Evolutionary conservation across 64 coral and sea anemone genomes (phyloP).

Genomic region (Actinia equina): DNA sequence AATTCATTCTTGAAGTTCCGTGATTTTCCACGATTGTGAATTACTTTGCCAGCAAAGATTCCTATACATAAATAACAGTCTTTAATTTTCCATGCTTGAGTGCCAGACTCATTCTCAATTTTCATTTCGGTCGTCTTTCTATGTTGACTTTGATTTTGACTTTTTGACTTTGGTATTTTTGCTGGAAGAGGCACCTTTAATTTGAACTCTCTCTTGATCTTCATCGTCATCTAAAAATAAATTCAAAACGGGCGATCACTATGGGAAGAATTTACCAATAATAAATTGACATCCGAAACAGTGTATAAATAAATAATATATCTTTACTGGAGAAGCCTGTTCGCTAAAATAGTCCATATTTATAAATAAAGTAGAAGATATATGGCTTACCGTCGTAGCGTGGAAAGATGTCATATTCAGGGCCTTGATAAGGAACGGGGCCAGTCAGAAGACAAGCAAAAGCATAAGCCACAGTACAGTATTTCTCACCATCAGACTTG

Average conservation of each 20-base stretch:
- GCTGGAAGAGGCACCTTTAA: background rate
- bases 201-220: background rate
- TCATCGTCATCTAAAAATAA: background rate
- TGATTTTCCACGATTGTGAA: background rate
- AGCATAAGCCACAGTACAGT: constrained; percentile 34
- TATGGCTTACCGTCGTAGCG: constrained; percentile 12
- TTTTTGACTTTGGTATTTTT: background rate
- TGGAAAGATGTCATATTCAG: constrained; percentile 46
- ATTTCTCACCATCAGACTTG: constrained; percentile 39
- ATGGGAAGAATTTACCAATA: background rate
- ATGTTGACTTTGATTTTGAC: background rate
- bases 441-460: constrained; percentile 56
- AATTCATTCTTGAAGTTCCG: no score
- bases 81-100: background rate
- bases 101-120: background rate
- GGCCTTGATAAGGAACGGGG: constrained; percentile 41
- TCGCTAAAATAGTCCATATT: background rate
- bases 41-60: background rate
- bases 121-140: background rate
- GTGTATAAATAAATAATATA: background rate
- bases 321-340: background rate
- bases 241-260: background rate
- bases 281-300: background rate
- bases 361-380: background rate
- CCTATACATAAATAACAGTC: background rate